Base-by-base conservation (phyloP, 2,888 invertebrate genomes). In the Noctua fimbriata region DNA sequence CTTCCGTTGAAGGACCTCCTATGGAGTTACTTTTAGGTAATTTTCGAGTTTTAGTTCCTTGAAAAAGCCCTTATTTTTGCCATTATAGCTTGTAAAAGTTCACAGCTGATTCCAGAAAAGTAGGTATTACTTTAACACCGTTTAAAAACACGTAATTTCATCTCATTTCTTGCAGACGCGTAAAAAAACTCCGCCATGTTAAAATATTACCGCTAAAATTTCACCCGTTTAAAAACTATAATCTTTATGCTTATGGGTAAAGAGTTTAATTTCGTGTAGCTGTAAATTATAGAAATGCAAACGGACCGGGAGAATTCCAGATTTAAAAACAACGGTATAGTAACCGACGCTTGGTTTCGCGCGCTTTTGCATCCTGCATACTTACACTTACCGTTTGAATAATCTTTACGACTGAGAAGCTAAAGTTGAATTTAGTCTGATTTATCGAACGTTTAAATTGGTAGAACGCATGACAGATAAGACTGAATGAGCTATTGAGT, bases 241-340 rank as follows among this genome's bases (percentile, higher is more conserved):
- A 47, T 12, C 78, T 69, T 81, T 86, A 74, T 44, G 10, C 41
- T 0, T 0, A 0, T 0, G 0, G 0, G 0, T 0, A 16, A 73
- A 88, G 78, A 76, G 84, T 71, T 72, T 66, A 86, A 70, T 72
- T 80, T 86, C 58, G 55, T 41, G 67, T 28, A 69, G 69, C 81
- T 75, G 65, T 18, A 72, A 73, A 70, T 73, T 81, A 58, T 73
- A 78, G 73, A 83, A 78, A 81, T 73, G 82, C 73, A 80, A 86
- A 86, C 88, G 86, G 87, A 89, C 88, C 88, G 88, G 90, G 91
- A 92, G 92, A 90, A 93, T 94, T 93, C 94, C 94, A 93, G 94
- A 93, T 94, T 94, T 93, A 90, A 93, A 93, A 93, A 90, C 91
- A 91, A 94, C 93, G 93, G 88, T 88, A 88, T 79, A 83, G 83